phyloP scores from a whole-genome alignment of 2,888 invertebrate species.

The Phymatocera aterrima region DNA sequence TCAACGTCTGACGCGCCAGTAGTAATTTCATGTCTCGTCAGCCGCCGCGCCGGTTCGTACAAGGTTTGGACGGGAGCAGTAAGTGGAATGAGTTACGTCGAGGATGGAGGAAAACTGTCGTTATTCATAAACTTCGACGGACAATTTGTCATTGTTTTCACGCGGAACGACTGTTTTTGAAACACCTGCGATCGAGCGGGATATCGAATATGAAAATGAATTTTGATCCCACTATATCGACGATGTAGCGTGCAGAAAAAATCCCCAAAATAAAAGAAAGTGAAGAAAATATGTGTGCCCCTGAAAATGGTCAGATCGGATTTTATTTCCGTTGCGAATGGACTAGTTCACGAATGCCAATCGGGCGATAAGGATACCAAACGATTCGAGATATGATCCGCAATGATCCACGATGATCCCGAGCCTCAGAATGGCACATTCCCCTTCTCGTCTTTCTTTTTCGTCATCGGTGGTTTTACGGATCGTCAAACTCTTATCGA shows the following conservation, averaged over 20 bases:
- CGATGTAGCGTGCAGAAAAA: no score
- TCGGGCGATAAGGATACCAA: not conserved
- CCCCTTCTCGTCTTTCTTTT: not conserved
- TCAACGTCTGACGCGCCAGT: not conserved
- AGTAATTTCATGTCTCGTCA: no score
- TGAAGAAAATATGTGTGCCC: not conserved
- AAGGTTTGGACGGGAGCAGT: not conserved
- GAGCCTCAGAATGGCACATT: not conserved
- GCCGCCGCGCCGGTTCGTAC: not conserved
- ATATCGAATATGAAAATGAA: not conserved
- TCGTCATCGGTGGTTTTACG: conserved; percentile 24
- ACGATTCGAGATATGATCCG: conserved; percentile 10
- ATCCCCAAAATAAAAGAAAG: not conserved
- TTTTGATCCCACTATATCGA: not conserved
- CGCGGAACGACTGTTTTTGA: not conserved
- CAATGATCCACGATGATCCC: conserved; percentile 16
- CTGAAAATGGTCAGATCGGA: no score
- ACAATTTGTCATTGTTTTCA: not conserved
- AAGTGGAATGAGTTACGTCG: not conserved
- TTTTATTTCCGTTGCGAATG: not conserved
- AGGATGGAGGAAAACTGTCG: not conserved
- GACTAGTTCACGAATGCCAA: not conserved
- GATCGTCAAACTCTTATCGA: conserved; percentile 29
- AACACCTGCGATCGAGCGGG: not conserved
- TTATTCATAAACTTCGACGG: not conserved